phyloP scores from a whole-genome alignment of 1,140 invertebrate genomes.

The Zaprionus ghesquierei region DNA sequence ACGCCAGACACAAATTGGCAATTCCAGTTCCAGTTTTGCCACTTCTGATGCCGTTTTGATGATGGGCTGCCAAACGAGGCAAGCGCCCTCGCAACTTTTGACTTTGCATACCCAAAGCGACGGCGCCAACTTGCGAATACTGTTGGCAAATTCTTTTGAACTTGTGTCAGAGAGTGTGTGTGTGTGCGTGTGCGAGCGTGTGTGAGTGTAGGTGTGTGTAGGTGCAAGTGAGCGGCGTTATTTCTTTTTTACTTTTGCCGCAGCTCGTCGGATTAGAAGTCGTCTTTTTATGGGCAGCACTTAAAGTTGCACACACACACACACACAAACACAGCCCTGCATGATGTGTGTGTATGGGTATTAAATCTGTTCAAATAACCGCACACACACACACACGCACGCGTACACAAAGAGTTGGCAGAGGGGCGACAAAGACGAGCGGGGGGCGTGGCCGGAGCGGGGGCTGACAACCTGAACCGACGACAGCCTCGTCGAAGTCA shows the following conservation, averaged over 20 bases:
- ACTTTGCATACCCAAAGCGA: slow-evolving; percentile 51
- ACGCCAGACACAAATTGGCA: slow-evolving; percentile 63
- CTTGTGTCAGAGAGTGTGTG: slow-evolving; percentile 3
- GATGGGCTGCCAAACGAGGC: slow-evolving; percentile 45
- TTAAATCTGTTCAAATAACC: slow-evolving; percentile 81
- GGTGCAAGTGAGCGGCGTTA: slow-evolving; percentile 28
- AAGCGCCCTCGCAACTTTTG: slow-evolving; percentile 40
- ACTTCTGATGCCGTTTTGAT: slow-evolving; percentile 72
- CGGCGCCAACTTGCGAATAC: slow-evolving; percentile 12
- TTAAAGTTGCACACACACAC: slow-evolving; percentile 64
- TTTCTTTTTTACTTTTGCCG: slow-evolving; percentile 51
- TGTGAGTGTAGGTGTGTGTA: background rate
- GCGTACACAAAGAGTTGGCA: background rate
- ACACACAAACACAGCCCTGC: background rate
- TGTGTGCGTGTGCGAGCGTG: background rate
- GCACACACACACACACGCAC: slow-evolving; percentile 45
- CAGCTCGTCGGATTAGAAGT: slow-evolving; percentile 61
- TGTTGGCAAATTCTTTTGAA: slow-evolving; percentile 67
- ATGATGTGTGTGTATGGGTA: slow-evolving; percentile 60
- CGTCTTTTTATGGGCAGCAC: slow-evolving; percentile 70
- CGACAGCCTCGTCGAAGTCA: slow-evolving; percentile 78
- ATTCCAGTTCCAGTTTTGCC: slow-evolving; percentile 73
- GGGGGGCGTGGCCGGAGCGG: background rate
- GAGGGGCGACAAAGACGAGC: background rate
- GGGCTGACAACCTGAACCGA: slow-evolving; percentile 37